Base-by-base conservation (phyloP, 1,140 invertebrate genomes). In the Brachionus rubens region DNA sequence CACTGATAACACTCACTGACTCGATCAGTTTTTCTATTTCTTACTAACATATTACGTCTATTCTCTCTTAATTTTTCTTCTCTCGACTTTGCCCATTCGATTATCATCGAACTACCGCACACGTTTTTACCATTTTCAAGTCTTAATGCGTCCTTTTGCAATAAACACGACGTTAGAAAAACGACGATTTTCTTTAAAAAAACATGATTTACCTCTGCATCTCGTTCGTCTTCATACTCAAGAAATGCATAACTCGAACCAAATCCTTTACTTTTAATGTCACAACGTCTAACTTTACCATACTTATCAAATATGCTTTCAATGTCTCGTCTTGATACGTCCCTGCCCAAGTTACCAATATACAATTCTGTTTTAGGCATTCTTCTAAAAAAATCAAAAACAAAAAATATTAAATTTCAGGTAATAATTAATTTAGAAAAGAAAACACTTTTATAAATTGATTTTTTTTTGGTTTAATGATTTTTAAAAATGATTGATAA, bases 1-100 rank as follows among this genome's bases (percentile, higher is more conserved):
- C 92, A 93, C 79, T 92, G 91, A 81, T 92, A 93, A 82, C 92
- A 93, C 16, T 72, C 68, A 14, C 28, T 16, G 0, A 16, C 16
- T 72, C 46, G n/a, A 28, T 40, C 68, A 56, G 3, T 16, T 50
- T 7, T 4, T 48, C 68, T 21, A n/a, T 30, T 50, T 7, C 12
- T 33, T 7, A 26, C 33, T 7, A 70, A 12, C 3, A 6, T 26
- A 3, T 26, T 3, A 16, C 43, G 28, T 50, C 68, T 33, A 16
- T 54, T 36, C 19, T 72, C 68, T 24, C 50, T 16, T 50, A 70
- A 6, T 36, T 72, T 72, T 26, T 50, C 21, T 19, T 54, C 68
- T 72, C 77, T 82, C 10, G 82, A 82, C 76, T 85, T 85, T 3
- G 85, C 84, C 83, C 83, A 86, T 79, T 86, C 86, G 1, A 86